A percentile compares a stretch with the other conserved stretches of the same genome.
phyloP scores from a whole-genome alignment of 2,888 invertebrate species.

The Ypsolopha sequella region DNA sequence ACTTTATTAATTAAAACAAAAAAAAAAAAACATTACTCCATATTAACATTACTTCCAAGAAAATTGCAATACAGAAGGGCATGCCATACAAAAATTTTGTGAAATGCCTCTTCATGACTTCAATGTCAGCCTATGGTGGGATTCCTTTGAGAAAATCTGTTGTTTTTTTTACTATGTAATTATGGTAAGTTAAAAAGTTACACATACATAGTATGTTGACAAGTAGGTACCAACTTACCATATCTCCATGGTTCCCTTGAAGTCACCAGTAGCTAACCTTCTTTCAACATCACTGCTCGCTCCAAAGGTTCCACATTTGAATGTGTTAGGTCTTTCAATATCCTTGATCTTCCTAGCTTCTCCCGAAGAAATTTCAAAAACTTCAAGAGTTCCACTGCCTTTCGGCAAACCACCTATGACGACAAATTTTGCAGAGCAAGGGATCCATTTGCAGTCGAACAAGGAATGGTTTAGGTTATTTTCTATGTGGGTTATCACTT shows the following conservation, averaged over 20 bases:
- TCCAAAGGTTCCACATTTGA: constrained; percentile 95
- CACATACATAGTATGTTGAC: too few species aligned
- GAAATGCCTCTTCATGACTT: too few species aligned
- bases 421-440: constrained; percentile 93
- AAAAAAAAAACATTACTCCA: too few species aligned
- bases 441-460: constrained; percentile 96
- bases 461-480: constrained; percentile 86
- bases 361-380: constrained; percentile 82
- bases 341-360: constrained; percentile 77
- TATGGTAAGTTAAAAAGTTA: too few species aligned
- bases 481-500: constrained; percentile 90
- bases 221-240: constrained; percentile 68
- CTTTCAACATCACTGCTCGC: constrained; percentile 86
- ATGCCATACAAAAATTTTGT: too few species aligned
- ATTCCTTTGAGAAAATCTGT: too few species aligned
- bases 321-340: constrained; percentile 83
- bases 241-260: constrained; percentile 85
- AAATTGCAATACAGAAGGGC: too few species aligned
- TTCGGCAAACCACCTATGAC: constrained; percentile 88
- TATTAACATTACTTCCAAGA: too few species aligned
- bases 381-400: constrained; percentile 87
- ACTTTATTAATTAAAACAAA: too few species aligned
- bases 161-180: too few species aligned
- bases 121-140: too few species aligned
- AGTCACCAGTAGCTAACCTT: constrained; percentile 91